Evolutionary conservation across 2,888 invertebrate genomes (phyloP).

Genomic region (Cryptophagus acutangulus): DNA sequence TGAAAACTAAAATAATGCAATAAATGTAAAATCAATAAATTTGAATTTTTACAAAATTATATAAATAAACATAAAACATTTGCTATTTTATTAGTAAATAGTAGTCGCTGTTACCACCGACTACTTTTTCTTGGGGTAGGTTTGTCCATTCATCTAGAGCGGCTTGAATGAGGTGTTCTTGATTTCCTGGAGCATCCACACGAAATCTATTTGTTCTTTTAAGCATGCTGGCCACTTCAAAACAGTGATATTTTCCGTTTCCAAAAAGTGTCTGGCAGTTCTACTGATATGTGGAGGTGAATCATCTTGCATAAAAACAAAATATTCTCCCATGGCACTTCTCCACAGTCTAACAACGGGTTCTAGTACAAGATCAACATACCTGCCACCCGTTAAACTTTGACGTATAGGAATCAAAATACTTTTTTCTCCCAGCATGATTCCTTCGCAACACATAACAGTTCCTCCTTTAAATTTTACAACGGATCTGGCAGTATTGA

Average conservation of each 20-base stretch:
- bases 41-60: no score
- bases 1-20: no score
- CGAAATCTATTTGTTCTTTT: no score
- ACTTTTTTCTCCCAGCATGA: conserved; percentile 8
- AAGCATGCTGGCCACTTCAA: conserved; percentile 9
- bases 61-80: no score
- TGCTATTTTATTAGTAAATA: no score
- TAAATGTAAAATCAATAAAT: no score
- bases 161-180: conserved; percentile 4
- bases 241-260: conserved; percentile 12
- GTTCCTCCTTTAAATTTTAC: conserved; percentile 18
- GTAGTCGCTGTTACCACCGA: no score
- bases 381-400: conserved; percentile 4
- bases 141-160: conserved; percentile 3
- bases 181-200: background rate
- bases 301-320: conserved; percentile 16
- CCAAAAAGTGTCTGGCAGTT: conserved; percentile 11
- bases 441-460: conserved; percentile 13
- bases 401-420: conserved; percentile 8
- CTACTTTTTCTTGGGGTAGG: no score
- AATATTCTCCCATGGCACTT: background rate
- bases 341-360: conserved; percentile 1
- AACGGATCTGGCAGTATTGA: conserved; percentile 14
- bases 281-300: conserved; percentile 14
- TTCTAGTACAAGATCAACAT: background rate